phyloP scores from a whole-genome alignment of 2,888 invertebrate species.

The Tenodera sinensis region DNA sequence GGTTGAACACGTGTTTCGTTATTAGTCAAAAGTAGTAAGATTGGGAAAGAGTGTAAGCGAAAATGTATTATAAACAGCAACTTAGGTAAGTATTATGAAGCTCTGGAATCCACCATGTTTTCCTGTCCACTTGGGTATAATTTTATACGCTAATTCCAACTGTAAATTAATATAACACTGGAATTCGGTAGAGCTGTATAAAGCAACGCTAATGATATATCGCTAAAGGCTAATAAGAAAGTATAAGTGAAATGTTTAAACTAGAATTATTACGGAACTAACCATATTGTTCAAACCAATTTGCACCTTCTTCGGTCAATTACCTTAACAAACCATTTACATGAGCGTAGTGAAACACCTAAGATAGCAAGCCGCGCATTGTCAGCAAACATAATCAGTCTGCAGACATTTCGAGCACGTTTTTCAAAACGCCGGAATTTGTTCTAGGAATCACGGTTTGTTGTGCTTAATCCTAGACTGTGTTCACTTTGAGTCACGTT shows the following conservation, averaged over 20 bases:
- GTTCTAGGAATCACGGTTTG: not conserved
- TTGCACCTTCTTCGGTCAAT: not conserved
- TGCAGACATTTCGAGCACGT: not conserved
- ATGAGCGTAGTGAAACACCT: too few relatives aligned
- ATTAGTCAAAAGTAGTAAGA: too few relatives aligned
- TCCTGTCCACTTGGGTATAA: too few relatives aligned
- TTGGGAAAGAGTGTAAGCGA: too few relatives aligned
- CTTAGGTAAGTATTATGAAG: too few relatives aligned
- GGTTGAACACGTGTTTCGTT: too few relatives aligned
- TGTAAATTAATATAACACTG: too few relatives aligned
- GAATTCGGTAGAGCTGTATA: too few relatives aligned
- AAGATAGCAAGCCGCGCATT: not conserved
- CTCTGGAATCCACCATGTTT: too few relatives aligned
- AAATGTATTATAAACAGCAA: too few relatives aligned
- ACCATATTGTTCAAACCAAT: not conserved
- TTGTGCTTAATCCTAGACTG: not conserved
- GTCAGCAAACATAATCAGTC: not conserved
- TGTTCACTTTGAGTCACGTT: not conserved
- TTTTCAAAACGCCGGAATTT: not conserved
- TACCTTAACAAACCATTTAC: not conserved
- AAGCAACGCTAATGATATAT: too few relatives aligned
- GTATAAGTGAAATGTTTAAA: not conserved
- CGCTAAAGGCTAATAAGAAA: not conserved
- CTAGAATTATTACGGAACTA: not conserved
- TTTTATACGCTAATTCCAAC: too few relatives aligned